Conservation (phyloP, 2,797 vertebrate genomes). For the Rhynchotus rufescens region DNA sequence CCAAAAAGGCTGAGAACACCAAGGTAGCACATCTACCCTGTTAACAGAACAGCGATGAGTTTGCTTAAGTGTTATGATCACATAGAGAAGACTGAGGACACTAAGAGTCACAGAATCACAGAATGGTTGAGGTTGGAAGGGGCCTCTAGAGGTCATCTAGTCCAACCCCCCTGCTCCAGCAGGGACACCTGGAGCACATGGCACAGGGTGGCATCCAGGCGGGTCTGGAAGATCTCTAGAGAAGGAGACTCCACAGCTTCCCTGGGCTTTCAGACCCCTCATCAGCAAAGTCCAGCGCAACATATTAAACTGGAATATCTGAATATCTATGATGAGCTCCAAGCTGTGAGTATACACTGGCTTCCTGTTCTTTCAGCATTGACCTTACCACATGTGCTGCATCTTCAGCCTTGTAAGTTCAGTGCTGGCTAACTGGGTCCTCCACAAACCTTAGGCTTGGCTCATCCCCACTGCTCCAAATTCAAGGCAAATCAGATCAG, state of each 20-base stretch:
- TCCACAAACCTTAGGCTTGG: background rate
- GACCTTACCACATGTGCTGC: accelerated
- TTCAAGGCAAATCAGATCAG: background rate
- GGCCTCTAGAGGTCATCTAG: no score
- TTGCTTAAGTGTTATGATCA: background rate
- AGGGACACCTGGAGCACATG: no score
- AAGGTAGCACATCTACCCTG: background rate
- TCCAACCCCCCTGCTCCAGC: no score
- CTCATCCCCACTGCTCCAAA: accelerated
- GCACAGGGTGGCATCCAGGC: no score
- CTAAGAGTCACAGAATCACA: background rate
- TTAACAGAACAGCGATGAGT: background rate
- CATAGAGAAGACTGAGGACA: background rate
- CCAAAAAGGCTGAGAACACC: background rate
- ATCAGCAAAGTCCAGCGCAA: background rate
- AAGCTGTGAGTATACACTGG: background rate
- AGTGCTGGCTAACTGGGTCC: background rate
- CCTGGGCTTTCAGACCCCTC: background rate
- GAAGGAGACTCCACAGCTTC: no score
- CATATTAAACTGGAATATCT: background rate
- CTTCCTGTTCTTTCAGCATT: background rate
- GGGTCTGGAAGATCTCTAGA: no score
- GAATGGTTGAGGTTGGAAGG: no score
- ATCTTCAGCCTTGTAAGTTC: background rate
- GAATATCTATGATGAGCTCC: background rate